These are phyloP conservation scores for Ondatra zibethicus DNA, from an alignment of 2,113 vertebrate genomes.

Conservation along the genomic window DNA sequence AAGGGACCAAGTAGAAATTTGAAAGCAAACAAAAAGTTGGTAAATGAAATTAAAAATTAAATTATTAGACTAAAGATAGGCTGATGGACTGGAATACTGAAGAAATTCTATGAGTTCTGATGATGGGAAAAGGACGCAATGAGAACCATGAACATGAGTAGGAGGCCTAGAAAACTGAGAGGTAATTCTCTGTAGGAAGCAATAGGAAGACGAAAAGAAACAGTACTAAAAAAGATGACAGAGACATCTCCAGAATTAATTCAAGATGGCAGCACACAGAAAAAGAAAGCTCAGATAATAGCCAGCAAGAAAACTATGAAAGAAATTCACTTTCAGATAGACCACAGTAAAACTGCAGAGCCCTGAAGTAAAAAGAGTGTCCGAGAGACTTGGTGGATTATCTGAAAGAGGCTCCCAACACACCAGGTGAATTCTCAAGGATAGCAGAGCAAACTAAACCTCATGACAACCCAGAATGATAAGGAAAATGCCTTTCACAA, in stretches of 20 bases:
- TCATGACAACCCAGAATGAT: not conserved
- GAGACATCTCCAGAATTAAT: conserved; percentile 14
- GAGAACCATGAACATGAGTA: not conserved
- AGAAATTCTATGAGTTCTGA: not conserved
- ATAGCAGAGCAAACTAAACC: not conserved
- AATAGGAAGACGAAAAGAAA: not conserved
- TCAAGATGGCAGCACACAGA: not conserved
- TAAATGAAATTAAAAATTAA: conserved; percentile 26
- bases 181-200: conserved; percentile 21
- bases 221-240: not conserved
- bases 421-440: conserved; percentile 31
- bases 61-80: not conserved
- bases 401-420: not conserved
- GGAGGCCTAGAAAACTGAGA: not conserved
- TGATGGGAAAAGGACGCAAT: not conserved
- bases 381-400: not conserved
- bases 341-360: not conserved
- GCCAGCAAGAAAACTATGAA: not conserved
- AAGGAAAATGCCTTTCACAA: conserved; percentile 32
- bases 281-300: not conserved
- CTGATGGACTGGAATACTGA: not conserved
- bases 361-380: not conserved
- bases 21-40: not conserved
- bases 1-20: conserved; percentile 45
- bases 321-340: not conserved